These are phyloP conservation scores for Pomacea maculata DNA, from an alignment of 1,140 invertebrate genomes.

Conservation along the genomic window DNA sequence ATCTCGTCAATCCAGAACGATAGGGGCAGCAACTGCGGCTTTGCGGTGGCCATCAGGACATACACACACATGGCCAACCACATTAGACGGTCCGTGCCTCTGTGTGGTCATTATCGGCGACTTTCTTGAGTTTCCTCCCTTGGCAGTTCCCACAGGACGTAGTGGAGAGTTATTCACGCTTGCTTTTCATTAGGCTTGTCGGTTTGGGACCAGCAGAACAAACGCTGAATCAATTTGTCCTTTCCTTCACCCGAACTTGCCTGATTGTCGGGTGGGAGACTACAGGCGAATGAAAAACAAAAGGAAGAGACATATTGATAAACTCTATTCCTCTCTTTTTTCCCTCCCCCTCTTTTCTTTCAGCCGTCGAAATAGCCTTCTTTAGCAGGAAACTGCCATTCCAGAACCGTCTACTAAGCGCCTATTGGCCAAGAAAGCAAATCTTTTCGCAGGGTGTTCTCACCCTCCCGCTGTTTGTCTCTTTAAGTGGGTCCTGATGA, in stretches of 20 bases:
- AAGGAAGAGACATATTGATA: not conserved
- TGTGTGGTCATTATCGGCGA: not conserved
- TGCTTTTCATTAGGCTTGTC: slow-evolving; percentile 8
- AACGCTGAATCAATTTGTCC: slow-evolving; percentile 14
- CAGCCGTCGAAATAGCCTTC: no score
- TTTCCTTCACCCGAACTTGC: not conserved
- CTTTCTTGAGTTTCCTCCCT: slow-evolving; percentile 11
- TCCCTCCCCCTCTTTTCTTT: not conserved
- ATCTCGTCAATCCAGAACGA: no score
- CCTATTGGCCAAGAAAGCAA: no score
- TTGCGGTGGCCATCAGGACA: no score
- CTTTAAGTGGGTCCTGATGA: slow-evolving; percentile 22
- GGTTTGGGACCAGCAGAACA: slow-evolving; percentile 2
- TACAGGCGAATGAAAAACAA: not conserved
- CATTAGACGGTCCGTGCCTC: not conserved
- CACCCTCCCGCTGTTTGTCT: slow-evolving; percentile 15
- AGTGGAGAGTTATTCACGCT: not conserved
- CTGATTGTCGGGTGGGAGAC: not conserved
- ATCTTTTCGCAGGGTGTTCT: no score
- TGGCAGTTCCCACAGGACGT: not conserved
- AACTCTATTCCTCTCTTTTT: not conserved
- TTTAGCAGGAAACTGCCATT: no score
- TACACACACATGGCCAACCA: not conserved
- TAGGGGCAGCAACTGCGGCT: no score
- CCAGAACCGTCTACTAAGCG: no score